Evolutionary conservation across 2,888 invertebrate species (phyloP), one percentile per base, ranked within the genome.

Genomic region (Drosophila melanosoma): DNA sequence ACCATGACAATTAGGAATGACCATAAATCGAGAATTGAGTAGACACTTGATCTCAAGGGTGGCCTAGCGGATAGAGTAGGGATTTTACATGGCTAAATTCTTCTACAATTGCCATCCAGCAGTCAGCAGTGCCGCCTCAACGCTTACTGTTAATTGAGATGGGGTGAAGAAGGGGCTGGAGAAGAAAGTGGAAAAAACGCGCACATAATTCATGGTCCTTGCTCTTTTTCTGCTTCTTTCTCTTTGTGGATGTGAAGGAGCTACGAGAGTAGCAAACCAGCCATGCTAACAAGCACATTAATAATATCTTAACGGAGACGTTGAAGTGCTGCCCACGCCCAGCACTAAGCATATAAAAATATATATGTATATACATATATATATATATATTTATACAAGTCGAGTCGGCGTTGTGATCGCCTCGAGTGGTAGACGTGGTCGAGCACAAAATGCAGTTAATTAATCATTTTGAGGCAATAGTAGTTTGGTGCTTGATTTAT

Each of bases 371-470:
- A 1, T 45, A n/a, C 17, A 7, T 45, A 6, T 5, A 12, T 33
- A 4, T 35, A 1, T 40, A 2, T n/a, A 11, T 40, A 0, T 20
- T 6, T 42, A 42, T 23, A 15, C 20, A 40, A 51, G 60, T 23
- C 23, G 33, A 45, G 74, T 32, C n/a, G 29, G 42, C 38, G 51
- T 23, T 51, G 48, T 49, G 70, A 70, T 53, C 59, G 35, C n/a
- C 74, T 35, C 36, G 59, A 56, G 40, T 76, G 67, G 36, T 53
- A 67, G 63, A 84, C 87, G 83, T 82, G 88, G 83, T 70, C 74
- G 79, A 73, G 87, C 89, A 79, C 76, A 81, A 84, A 89, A 84
- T 89, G 83, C 87, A 87, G 87, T 87, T 89, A 87, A 87, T 87
- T 87, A 87, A 87, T 87, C 86, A 87, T 87, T 87, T 71, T 68